Conservation (phyloP, 2,888 invertebrate species). For the Chloroclysta siterata region DNA sequence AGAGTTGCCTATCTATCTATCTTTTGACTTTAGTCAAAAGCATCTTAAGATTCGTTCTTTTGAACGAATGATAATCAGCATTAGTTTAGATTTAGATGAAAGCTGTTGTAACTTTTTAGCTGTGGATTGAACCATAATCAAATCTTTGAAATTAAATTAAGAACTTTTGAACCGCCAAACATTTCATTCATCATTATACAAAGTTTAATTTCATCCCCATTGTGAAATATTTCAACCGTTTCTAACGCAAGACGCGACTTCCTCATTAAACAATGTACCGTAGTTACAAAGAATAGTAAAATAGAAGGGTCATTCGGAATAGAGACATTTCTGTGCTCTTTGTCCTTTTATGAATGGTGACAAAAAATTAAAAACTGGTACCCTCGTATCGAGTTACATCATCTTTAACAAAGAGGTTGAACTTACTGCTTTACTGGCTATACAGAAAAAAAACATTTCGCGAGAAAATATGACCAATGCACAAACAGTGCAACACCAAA, state of each 20-base stretch:
- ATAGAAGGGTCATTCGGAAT: conserved; percentile 36
- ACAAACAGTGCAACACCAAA: too few species aligned
- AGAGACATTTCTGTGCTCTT: conserved; percentile 27
- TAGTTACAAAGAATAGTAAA: conserved; percentile 7
- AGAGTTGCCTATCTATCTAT: too few species aligned
- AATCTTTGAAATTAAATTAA: too few species aligned
- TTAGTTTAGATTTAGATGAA: too few species aligned
- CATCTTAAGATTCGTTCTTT: too few species aligned
- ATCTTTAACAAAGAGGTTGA: conserved; percentile 12
- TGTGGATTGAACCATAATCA: too few species aligned
- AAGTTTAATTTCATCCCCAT: conserved; percentile 19
- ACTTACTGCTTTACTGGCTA: neutral
- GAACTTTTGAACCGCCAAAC: neutral
- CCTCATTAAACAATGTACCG: conserved; percentile 27
- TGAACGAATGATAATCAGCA: too few species aligned
- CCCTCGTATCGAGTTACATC: conserved; percentile 33
- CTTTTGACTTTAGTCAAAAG: too few species aligned
- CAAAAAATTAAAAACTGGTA: conserved; percentile 31
- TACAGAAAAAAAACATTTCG: too few species aligned
- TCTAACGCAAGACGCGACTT: conserved; percentile 9
- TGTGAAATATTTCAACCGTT: conserved; percentile 15
- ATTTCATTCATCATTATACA: conserved; percentile 16
- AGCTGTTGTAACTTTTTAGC: too few species aligned
- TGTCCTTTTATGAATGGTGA: conserved; percentile 38
- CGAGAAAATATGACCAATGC: too few species aligned